phyloP scores from a whole-genome alignment of 2,113 vertebrate genomes.

The Mus pahari region DNA sequence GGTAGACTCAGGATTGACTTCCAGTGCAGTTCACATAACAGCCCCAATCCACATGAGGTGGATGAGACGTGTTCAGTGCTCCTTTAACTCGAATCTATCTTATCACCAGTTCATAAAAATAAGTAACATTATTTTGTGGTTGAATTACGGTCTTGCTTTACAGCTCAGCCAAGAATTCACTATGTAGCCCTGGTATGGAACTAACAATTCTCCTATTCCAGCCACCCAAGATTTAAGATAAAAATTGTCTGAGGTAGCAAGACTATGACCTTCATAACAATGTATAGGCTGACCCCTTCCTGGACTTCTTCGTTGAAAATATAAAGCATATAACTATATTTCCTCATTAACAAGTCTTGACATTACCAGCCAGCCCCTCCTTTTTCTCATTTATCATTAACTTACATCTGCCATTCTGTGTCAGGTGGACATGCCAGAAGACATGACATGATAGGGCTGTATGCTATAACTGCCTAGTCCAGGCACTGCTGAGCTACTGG shows the following conservation, averaged over 20 bases:
- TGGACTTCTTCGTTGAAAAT: slow-evolving; percentile 21
- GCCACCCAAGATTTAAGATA: background rate
- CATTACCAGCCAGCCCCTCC: background rate
- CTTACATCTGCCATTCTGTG: slow-evolving; percentile 35
- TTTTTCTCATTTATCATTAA: slow-evolving; percentile 73
- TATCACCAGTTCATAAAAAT: background rate
- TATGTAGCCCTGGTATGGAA: background rate
- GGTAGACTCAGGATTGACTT: background rate
- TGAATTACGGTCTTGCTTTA: background rate
- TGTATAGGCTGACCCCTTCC: background rate
- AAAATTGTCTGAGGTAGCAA: slow-evolving; percentile 12
- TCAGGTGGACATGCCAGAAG: slow-evolving; percentile 65
- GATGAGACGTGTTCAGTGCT: background rate
- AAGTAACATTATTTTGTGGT: background rate
- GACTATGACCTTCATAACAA: background rate
- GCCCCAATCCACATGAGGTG: background rate
- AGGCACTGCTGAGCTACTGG: background rate
- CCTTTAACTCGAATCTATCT: background rate
- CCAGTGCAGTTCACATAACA: background rate
- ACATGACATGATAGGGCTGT: background rate
- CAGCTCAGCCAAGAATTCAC: background rate
- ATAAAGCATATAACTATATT: slow-evolving; percentile 19
- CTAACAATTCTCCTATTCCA: background rate
- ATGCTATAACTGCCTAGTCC: background rate
- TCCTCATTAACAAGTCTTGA: slow-evolving; percentile 25